Conservation (phyloP, 2,797 vertebrate species). For the Margarornis squamiger region DNA sequence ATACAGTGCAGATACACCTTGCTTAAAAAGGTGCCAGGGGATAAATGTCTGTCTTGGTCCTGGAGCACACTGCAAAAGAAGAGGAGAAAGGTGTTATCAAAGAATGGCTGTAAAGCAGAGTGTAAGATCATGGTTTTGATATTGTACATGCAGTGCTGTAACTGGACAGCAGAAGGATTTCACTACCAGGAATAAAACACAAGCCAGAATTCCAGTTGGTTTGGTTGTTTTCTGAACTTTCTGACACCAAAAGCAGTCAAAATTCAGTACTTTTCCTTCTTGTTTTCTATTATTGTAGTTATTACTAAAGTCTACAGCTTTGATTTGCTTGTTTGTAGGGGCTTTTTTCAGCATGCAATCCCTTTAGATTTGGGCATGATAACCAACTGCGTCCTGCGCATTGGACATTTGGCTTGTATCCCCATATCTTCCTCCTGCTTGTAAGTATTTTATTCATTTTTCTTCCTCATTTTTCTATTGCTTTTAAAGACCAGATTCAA, state of each 20-base stretch:
- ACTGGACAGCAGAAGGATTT: neutral
- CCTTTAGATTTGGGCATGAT: neutral
- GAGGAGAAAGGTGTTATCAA: neutral
- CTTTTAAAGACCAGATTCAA: neutral
- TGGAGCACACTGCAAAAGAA: neutral
- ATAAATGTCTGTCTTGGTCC: neutral
- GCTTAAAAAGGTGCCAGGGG: neutral
- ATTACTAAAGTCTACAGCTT: neutral
- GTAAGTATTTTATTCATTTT: slow-evolving; percentile 53
- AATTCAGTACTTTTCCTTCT: neutral
- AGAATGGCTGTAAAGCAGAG: neutral
- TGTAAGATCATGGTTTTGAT: neutral
- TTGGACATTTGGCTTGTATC: neutral
- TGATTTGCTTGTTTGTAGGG: slow-evolving; percentile 17
- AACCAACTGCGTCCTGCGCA: neutral
- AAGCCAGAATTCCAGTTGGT: neutral
- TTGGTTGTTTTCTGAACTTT: neutral
- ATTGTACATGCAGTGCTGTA: neutral
- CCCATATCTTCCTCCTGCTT: neutral
- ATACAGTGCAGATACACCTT: neutral
- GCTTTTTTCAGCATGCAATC: neutral
- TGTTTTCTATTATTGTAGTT: neutral
- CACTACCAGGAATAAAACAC: neutral
- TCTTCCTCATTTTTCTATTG: neutral
- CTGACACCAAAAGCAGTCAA: neutral